Percentiles rank a stretch among this genome's conserved stretches.
phyloP scores from a whole-genome alignment of 2,113 vertebrate genomes.

The Pica pica region DNA sequence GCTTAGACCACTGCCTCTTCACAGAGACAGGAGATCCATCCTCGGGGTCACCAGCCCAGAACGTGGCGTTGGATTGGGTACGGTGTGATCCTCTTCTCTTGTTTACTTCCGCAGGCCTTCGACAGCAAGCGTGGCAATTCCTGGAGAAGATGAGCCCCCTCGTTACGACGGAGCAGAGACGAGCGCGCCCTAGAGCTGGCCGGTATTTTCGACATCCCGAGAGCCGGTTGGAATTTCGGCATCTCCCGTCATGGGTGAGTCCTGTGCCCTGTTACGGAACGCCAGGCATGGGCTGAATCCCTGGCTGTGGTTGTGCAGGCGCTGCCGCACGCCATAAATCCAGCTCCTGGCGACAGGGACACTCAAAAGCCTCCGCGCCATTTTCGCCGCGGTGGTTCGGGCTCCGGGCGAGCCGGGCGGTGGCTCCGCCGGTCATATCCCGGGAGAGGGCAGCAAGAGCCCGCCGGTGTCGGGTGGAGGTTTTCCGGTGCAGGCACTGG shows the following conservation, averaged over 20 bases:
- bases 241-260: not conserved
- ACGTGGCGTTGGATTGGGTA: not conserved
- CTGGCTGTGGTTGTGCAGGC: not conserved
- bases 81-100: not conserved
- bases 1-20: not conserved
- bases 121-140: not conserved
- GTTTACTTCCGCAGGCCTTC: not conserved
- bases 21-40: not conserved
- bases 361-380: fast-evolving
- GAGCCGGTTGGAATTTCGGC: not conserved
- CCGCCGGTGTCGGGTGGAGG: not conserved
- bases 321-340: not conserved
- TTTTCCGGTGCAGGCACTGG: not conserved
- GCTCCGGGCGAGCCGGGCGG: not conserved
- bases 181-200: not conserved
- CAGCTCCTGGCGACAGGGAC: not conserved
- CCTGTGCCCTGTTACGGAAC: not conserved
- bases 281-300: not conserved
- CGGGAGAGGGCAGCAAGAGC: constrained; percentile 40
- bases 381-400: not conserved
- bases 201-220: not conserved
- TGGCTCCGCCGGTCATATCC: not conserved
- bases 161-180: not conserved
- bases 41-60: not conserved
- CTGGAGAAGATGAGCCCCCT: not conserved